Conservation (phyloP, 1,140 invertebrate genomes). For the Tetragnatha versicolor region DNA sequence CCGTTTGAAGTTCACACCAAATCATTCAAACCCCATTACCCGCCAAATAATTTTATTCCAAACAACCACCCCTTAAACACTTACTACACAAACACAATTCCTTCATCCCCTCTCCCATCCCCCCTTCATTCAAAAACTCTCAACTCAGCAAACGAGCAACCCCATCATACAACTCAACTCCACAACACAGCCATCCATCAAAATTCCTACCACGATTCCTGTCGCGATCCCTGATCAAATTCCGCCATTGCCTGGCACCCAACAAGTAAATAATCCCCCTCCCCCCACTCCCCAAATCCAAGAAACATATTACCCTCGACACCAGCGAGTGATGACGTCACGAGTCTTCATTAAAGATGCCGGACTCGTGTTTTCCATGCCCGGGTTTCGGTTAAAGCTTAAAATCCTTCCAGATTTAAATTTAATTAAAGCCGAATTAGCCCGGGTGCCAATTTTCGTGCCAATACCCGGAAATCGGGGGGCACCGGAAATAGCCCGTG, state of each 20-base stretch:
- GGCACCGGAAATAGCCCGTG: constrained; percentile 16
- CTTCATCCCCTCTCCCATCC: neutral
- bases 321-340: constrained; percentile 15
- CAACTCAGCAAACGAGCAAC: neutral
- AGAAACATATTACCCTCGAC: constrained; percentile 35
- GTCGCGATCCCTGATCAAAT: neutral
- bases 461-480: constrained; percentile 49
- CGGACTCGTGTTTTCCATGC: neutral
- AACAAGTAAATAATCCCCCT: constrained; percentile 35
- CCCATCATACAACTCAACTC: neutral
- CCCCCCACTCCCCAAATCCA: constrained; percentile 3
- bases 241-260: neutral
- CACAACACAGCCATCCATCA: constrained; percentile 30
- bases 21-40: too few species aligned
- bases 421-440: constrained; percentile 49
- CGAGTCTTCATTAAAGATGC: constrained; percentile 32
- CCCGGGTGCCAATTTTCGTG: constrained; percentile 47
- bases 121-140: neutral
- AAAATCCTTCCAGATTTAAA: constrained; percentile 51
- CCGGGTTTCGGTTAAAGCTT: constrained; percentile 18
- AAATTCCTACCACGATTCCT: constrained; percentile 32
- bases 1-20: too few species aligned
- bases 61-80: too few species aligned
- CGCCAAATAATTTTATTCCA: neutral
- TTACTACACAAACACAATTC: too few species aligned